Percentiles rank a stretch among this genome's conserved stretches.
Conservation (phyloP, 2,797 vertebrate genomes). For the Myotis myotis region DNA sequence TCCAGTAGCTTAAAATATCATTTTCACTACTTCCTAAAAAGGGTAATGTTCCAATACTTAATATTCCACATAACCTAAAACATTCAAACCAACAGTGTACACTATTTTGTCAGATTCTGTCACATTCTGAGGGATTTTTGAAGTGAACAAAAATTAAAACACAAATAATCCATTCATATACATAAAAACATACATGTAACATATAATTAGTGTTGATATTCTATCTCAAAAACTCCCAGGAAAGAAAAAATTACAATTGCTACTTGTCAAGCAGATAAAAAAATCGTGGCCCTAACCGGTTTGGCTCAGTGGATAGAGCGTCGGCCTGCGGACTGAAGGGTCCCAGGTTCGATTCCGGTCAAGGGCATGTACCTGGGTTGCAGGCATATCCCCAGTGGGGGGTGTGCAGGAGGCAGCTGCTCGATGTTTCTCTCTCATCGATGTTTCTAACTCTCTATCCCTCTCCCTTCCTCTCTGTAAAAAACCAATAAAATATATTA, state of each 20-base stretch:
- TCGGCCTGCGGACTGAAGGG: no score
- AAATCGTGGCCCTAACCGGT: not conserved
- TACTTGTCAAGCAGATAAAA: constrained; percentile 41
- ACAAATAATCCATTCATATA: constrained; percentile 37
- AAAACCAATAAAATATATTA: no score
- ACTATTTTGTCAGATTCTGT: constrained; percentile 44
- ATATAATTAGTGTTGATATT: constrained; percentile 31
- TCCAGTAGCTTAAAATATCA: constrained; percentile 48
- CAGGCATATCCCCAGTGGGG: no score
- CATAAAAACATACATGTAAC: constrained; percentile 46
- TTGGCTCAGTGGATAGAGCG: no score
- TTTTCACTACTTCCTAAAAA: constrained; percentile 4
- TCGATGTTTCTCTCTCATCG: no score
- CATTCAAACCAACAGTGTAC: not conserved
- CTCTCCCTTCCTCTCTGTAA: no score
- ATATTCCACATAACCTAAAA: constrained; percentile 22
- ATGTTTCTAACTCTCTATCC: no score
- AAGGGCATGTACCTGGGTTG: no score
- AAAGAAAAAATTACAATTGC: constrained; percentile 53
- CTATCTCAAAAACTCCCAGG: constrained; percentile 39
- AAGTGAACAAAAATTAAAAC: constrained; percentile 56
- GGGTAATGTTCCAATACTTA: constrained; percentile 32
- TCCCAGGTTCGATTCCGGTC: no score
- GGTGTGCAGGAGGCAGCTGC: no score
- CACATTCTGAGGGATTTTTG: constrained; percentile 47